These are phyloP conservation scores for Nautilus pompilius DNA, from an alignment of 1,140 invertebrate genomes.

Conservation along the genomic window DNA sequence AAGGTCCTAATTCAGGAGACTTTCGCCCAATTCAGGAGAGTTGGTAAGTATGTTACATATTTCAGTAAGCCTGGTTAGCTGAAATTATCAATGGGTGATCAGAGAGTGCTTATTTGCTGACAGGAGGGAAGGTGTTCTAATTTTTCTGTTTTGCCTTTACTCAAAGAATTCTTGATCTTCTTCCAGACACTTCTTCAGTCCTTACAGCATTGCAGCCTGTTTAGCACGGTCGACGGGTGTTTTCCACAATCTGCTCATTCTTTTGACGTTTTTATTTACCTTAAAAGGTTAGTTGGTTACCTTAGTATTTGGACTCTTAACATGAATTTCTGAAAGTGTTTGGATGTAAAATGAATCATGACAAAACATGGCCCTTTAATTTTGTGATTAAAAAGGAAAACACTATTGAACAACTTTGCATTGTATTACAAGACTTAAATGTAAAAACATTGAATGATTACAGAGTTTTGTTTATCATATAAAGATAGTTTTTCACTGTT, in stretches of 20 bases:
- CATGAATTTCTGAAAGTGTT: too few relatives aligned
- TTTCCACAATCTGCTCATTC: slow-evolving; percentile 69
- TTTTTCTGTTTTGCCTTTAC: neutral
- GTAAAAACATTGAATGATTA: too few relatives aligned
- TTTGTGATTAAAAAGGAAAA: too few relatives aligned
- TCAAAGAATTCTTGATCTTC: slow-evolving; percentile 32
- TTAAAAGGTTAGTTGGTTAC: slow-evolving; percentile 60
- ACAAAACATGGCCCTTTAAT: too few relatives aligned
- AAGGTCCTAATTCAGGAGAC: neutral
- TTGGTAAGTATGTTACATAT: neutral
- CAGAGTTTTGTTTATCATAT: too few relatives aligned
- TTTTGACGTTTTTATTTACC: slow-evolving; percentile 65
- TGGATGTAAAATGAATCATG: too few relatives aligned
- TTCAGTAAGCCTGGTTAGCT: neutral
- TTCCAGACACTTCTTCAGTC: slow-evolving; percentile 87
- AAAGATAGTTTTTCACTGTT: too few relatives aligned
- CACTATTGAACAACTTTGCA: too few relatives aligned
- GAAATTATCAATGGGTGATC: neutral
- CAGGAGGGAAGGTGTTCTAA: neutral
- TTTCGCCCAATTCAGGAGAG: neutral
- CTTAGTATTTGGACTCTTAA: too few relatives aligned
- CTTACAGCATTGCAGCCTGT: slow-evolving; percentile 85
- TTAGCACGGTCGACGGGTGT: slow-evolving; percentile 87
- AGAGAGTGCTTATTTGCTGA: neutral
- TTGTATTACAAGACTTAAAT: too few relatives aligned